Conservation (phyloP, 2,113 vertebrate genomes). For the Seriola rivoliana region DNA sequence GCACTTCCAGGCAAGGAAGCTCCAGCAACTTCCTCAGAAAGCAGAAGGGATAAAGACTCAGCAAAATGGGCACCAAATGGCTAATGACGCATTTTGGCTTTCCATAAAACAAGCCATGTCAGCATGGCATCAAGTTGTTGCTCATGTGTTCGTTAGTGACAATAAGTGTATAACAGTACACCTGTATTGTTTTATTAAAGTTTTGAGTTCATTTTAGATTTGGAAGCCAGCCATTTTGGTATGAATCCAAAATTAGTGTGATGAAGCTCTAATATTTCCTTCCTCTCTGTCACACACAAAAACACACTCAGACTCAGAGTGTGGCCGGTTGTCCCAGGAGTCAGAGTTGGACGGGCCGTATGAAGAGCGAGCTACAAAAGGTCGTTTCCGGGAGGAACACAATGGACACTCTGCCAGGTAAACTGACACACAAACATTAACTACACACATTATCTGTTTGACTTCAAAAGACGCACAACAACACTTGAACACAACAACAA, state of each 20-base stretch:
- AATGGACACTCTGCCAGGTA: slow-evolving; percentile 71
- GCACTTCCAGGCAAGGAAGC: slow-evolving; percentile 22
- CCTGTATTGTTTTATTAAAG: neutral
- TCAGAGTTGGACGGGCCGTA: slow-evolving; percentile 57
- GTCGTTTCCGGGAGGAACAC: slow-evolving; percentile 41
- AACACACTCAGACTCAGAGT: slow-evolving; percentile 66
- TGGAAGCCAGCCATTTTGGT: neutral
- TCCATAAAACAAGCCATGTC: neutral
- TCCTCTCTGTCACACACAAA: slow-evolving; percentile 8
- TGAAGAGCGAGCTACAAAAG: slow-evolving; percentile 52
- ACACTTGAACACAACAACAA: neutral
- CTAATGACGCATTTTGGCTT: slow-evolving; percentile 16
- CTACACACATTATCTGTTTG: neutral
- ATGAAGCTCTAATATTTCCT: neutral
- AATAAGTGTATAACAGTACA: neutral
- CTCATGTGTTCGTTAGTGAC: neutral
- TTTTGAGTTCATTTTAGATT: neutral
- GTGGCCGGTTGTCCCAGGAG: slow-evolving; percentile 59
- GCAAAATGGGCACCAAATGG: slow-evolving; percentile 2
- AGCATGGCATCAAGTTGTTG: neutral
- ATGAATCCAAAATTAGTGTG: neutral
- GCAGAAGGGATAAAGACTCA: slow-evolving; percentile 6
- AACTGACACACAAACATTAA: slow-evolving; percentile 9
- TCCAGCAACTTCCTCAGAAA: slow-evolving; percentile 13
- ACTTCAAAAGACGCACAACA: no score